Base-by-base conservation (phyloP, 30 jellyfish, hydroid and myxozoan genomes). In the Pseudorhiza aurosa region DNA sequence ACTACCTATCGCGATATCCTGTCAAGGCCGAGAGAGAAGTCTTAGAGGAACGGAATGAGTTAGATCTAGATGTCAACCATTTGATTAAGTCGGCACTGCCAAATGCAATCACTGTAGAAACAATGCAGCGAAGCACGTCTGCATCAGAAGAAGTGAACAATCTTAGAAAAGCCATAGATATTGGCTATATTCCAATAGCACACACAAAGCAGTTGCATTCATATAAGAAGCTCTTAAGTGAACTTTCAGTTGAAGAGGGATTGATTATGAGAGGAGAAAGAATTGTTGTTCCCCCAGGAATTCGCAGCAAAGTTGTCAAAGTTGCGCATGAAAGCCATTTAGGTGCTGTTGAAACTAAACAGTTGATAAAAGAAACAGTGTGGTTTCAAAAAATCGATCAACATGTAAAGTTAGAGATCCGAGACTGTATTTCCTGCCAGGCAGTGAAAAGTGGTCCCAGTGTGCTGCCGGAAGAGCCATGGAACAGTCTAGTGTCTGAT, bases 261-360 rank as follows among this genome's bases (percentile, higher is more conserved):
- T 56, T 62, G 25, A 56, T 62, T 27, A 53, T 62, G 30, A 62
- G 76, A 62, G 76, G 76, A 28, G 30, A 31, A 53, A 62, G 53
- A 26, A 32, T 32, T 62, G 76, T 62, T 29, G 76, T 62, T 32
- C 76, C 76, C 25, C 56, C 76, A 27, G 11, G 76, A 27, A 53
- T 62, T 62, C 33, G 76, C 56, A 25, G 33, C 24, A 12, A 37
- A 18, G 76, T 28, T 14, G 33, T 56, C 30, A 62, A 53, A 53
- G 56, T 62, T 27, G 76, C 76, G 26, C 96, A 76, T 36, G 88
- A 88, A 58, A 85, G 93, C n/a, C 85, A 73, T 58, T 93, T 83
- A 0, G 96, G 93, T 0, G 73, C 5, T 58, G 31, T 33, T 11
- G 39, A 77, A 27, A 21, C 68, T 19, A 75, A 74, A 65, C 43